Percentiles rank a stretch among this genome's conserved stretches.
Conservation (phyloP, 1,140 invertebrate species). For the Zaprionus ghesquierei region DNA sequence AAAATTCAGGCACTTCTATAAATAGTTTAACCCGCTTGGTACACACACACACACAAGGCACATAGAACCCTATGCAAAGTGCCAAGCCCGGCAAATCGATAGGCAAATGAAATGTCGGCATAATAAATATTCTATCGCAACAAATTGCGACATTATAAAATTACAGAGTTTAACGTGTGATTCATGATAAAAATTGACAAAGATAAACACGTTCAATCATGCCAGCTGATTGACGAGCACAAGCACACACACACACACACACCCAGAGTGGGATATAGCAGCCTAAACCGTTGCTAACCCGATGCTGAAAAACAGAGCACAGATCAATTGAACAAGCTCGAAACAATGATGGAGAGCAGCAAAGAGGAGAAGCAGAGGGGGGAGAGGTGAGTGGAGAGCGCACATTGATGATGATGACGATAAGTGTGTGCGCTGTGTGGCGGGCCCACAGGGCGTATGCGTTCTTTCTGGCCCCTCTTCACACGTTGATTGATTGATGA, state of each 20-base stretch:
- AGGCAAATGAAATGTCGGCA: conserved; percentile 1
- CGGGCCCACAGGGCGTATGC: conserved; percentile 61
- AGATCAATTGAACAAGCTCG: conserved; percentile 38
- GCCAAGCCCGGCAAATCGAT: background rate
- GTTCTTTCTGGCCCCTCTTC: conserved; percentile 18
- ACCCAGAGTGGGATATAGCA: background rate
- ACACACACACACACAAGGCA: too few relatives aligned
- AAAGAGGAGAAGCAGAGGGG: background rate
- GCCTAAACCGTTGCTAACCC: conserved; percentile 15
- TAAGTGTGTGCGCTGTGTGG: conserved; percentile 53
- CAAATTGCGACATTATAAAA: conserved; percentile 44
- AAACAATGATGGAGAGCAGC: conserved; percentile 17
- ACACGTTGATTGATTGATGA: conserved; percentile 69
- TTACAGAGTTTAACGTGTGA: conserved; percentile 43
- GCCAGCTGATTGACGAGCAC: conserved; percentile 44
- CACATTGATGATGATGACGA: conserved; percentile 40
- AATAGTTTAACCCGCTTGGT: background rate
- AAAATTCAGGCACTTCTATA: background rate
- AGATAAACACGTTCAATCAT: conserved; percentile 53
- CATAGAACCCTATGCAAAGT: too few relatives aligned
- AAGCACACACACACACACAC: background rate
- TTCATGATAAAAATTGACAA: conserved; percentile 41
- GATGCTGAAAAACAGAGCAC: conserved; percentile 6
- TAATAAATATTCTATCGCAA: conserved; percentile 33
- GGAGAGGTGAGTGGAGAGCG: background rate